Percentiles rank a stretch among this genome's conserved stretches.
phyloP scores from a whole-genome alignment of 2,113 vertebrate species.

The Chlorocebus sabaeus region DNA sequence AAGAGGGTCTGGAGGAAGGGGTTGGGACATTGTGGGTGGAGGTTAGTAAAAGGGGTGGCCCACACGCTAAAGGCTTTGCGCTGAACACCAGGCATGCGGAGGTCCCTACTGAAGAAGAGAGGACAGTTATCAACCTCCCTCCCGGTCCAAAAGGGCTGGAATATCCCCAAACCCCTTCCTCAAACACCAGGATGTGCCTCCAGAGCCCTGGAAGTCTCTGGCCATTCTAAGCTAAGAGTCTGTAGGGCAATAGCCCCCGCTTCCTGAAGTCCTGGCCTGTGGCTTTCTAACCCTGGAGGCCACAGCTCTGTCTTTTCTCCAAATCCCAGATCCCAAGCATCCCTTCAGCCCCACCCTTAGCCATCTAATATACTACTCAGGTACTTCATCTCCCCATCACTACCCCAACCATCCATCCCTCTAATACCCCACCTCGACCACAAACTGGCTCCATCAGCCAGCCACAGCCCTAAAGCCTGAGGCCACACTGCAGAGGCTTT shows the following conservation, averaged over 20 bases:
- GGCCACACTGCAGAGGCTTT: neutral
- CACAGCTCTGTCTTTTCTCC: neutral
- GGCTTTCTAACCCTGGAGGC: neutral
- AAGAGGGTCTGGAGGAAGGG: neutral
- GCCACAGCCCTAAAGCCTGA: neutral
- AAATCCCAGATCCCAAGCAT: neutral
- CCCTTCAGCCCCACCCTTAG: neutral
- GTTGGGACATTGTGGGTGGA: rapidly evolving
- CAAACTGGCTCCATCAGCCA: neutral
- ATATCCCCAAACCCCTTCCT: neutral
- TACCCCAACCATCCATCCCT: neutral
- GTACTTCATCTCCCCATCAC: neutral
- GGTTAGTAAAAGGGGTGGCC: rapidly evolving
- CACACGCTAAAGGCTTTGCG: neutral
- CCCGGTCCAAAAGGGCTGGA: neutral
- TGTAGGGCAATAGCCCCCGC: neutral
- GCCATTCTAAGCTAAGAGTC: neutral
- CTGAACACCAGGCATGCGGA: neutral
- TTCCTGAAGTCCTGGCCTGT: neutral
- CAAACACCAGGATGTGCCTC: neutral
- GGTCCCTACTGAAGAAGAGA: neutral
- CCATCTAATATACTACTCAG: neutral
- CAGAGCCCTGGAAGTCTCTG: neutral
- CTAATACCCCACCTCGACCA: too few relatives aligned
- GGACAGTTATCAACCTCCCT: neutral